A percentile compares a stretch with the other conserved stretches of the same genome.
Evolutionary conservation across 1,140 invertebrate species (phyloP).

Genomic region (Dinothrombium tinctorium): DNA sequence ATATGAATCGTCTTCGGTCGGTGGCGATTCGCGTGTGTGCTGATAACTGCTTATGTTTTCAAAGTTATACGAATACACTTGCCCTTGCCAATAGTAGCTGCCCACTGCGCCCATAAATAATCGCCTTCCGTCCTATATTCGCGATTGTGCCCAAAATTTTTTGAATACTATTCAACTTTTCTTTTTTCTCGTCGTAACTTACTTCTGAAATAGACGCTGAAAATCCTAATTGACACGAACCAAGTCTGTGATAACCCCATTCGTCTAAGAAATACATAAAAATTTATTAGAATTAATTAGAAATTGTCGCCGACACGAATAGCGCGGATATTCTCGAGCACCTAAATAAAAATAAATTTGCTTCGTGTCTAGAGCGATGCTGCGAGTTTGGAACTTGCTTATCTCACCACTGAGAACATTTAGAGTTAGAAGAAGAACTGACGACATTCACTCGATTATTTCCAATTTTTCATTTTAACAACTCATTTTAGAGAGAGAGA

Average conservation of each 20-base stretch:
- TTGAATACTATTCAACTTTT: not conserved
- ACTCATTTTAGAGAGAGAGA: too few species aligned
- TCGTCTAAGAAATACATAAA: not conserved
- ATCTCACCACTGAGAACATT: too few species aligned
- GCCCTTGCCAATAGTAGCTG: conserved; percentile 80
- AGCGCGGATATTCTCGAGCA: too few species aligned
- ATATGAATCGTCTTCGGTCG: conserved; percentile 64
- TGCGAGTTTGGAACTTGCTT: too few species aligned
- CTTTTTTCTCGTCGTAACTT: conserved; percentile 21
- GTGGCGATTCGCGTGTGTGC: conserved; percentile 22
- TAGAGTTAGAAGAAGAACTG: too few species aligned
- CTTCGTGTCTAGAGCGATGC: too few species aligned
- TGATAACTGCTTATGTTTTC: not conserved
- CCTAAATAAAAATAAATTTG: too few species aligned
- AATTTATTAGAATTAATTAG: too few species aligned
- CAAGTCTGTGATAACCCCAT: conserved; percentile 72
- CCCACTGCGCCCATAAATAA: conserved; percentile 79
- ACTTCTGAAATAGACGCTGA: conserved; percentile 62
- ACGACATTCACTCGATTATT: too few species aligned
- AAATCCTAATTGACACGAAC: conserved; percentile 78
- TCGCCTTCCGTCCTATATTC: conserved; percentile 44
- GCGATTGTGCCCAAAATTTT: not conserved
- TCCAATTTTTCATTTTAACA: too few species aligned
- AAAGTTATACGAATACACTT: conserved; percentile 10
- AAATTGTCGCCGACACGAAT: too few species aligned